Percentiles rank a stretch among this genome's conserved stretches.
phyloP scores from a whole-genome alignment of 1,140 invertebrate genomes.

The Hycleus phaleratus region DNA sequence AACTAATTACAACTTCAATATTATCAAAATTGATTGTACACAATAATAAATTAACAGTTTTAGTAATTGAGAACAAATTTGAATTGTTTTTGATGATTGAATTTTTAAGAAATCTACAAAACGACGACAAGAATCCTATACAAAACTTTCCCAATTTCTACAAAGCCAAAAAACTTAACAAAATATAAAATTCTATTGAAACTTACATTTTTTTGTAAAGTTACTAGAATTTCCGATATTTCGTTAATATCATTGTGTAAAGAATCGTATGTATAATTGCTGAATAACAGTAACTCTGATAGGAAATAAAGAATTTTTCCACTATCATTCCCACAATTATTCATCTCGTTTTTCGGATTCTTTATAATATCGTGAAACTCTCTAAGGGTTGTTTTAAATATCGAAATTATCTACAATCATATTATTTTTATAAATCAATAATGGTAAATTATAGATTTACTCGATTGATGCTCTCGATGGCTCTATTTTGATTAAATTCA shows the following conservation, averaged over 20 bases:
- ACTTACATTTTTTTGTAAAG: no score
- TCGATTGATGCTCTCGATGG: background rate
- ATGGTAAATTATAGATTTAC: background rate
- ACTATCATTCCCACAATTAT: constrained; percentile 7
- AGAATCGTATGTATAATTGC: constrained; percentile 14
- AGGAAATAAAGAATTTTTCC: constrained; percentile 17
- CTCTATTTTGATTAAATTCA: constrained; percentile 2
- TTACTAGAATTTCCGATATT: constrained; percentile 8
- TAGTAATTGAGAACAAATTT: constrained; percentile 4
- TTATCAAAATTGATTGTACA: constrained; percentile 6
- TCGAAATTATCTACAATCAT: constrained; percentile 6
- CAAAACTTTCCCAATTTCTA: constrained; percentile 23
- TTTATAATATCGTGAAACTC: constrained; percentile 9
- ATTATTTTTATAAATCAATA: constrained; percentile 11
- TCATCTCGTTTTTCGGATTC: background rate
- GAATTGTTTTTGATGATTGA: constrained; percentile 18
- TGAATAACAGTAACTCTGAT: constrained; percentile 18
- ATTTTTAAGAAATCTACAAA: constrained; percentile 8
- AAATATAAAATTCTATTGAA: no score
- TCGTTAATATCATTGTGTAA: constrained; percentile 17
- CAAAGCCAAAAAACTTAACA: constrained; percentile 6
- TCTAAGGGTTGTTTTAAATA: background rate
- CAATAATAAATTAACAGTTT: constrained; percentile 12
- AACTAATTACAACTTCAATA: background rate
- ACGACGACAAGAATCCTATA: constrained; percentile 1